A percentile compares a stretch with the other conserved stretches of the same genome.
Conservation (phyloP, 2,113 vertebrate species). For the Thomomys bottae region DNA sequence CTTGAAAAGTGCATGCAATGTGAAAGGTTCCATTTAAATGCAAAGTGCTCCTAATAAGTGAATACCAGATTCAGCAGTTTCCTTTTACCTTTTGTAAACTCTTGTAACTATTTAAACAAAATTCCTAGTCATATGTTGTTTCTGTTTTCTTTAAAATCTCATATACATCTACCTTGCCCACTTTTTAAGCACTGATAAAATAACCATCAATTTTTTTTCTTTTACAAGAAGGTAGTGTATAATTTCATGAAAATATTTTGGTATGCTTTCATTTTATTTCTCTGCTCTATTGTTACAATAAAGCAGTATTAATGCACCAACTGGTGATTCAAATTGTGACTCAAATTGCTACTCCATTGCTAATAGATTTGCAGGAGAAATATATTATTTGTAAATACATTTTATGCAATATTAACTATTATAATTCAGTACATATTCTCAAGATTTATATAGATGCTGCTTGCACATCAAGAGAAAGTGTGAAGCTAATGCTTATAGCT, state of each 20-base stretch:
- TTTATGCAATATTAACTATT: constrained; percentile 61
- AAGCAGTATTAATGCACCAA: constrained; percentile 38
- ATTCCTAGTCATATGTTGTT: not conserved
- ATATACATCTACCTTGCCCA: not conserved
- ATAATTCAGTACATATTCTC: constrained; percentile 53
- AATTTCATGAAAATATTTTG: constrained; percentile 45
- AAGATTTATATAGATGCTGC: constrained; percentile 35
- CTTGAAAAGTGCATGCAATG: constrained; percentile 45
- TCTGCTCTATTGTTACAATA: constrained; percentile 30
- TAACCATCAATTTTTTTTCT: not conserved
- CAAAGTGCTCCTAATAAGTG: constrained; percentile 61
- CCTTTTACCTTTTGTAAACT: constrained; percentile 62
- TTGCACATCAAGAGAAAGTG: constrained; percentile 62
- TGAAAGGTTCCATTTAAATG: constrained; percentile 61
- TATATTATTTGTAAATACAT: not conserved
- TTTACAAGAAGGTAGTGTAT: constrained; percentile 1
- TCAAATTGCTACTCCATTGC: constrained; percentile 43
- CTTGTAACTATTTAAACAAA: constrained; percentile 58
- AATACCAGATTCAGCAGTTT: constrained; percentile 65
- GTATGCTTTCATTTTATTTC: not conserved
- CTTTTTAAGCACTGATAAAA: not conserved
- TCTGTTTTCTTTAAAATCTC: not conserved
- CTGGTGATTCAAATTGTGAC: constrained; percentile 50
- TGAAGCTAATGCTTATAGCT: constrained; percentile 87
- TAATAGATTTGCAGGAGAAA: constrained; percentile 52